phyloP scores from a whole-genome alignment of 2,797 vertebrate genomes.

The Periparus ater region DNA sequence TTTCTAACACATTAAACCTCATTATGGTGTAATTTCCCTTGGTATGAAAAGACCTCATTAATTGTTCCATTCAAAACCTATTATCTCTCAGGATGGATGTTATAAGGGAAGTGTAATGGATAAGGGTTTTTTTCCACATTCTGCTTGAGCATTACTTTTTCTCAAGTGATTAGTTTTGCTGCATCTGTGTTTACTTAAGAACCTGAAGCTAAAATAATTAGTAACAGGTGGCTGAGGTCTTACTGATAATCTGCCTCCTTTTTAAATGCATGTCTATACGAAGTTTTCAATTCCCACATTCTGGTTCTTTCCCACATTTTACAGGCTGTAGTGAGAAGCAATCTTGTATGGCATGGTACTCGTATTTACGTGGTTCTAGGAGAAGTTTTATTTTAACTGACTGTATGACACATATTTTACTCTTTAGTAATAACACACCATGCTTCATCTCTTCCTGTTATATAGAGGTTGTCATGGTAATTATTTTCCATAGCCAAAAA shows the following conservation, averaged over 20 bases:
- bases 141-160: constrained; percentile 37
- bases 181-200: constrained; percentile 77
- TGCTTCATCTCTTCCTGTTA: not conserved
- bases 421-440: not conserved
- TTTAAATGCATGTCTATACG: constrained; percentile 43
- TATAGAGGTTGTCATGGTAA: not conserved
- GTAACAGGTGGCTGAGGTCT: constrained; percentile 71
- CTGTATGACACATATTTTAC: not conserved
- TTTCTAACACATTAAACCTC: not conserved
- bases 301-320: constrained; percentile 42
- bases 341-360: not conserved
- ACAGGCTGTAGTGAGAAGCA: constrained; percentile 20
- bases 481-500: not conserved
- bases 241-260: constrained; percentile 68
- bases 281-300: constrained; percentile 25
- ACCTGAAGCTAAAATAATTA: constrained; percentile 75
- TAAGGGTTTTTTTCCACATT: not conserved
- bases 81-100: not conserved
- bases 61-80: constrained; percentile 15
- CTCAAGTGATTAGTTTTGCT: constrained; percentile 54
- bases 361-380: not conserved
- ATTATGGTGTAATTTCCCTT: not conserved
- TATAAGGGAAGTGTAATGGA: not conserved
- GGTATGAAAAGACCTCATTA: constrained; percentile 14
- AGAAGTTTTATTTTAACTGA: not conserved